Conservation (phyloP, 1,140 invertebrate genomes). For the Drosophila setifemur region DNA sequence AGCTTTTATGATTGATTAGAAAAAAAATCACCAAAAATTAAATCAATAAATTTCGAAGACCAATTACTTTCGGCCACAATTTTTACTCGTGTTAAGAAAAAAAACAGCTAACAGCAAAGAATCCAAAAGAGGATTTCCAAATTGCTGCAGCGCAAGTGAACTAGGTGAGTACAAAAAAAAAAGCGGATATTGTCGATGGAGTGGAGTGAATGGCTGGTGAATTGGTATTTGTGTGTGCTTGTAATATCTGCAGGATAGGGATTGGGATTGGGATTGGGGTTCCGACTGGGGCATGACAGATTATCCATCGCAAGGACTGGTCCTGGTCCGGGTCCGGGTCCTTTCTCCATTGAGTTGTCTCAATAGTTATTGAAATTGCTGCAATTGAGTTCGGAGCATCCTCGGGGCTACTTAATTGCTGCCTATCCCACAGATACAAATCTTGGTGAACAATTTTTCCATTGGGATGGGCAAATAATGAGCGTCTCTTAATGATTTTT, state of each 20-base stretch:
- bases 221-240: not conserved
- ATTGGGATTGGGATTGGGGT: too few relatives aligned
- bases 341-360: slow-evolving; percentile 57
- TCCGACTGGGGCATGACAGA: slow-evolving; percentile 41
- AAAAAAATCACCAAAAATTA: slow-evolving; percentile 10
- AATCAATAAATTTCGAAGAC: not conserved
- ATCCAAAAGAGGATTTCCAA: too few relatives aligned
- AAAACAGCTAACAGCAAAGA: not conserved
- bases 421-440: not conserved
- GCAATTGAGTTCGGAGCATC: slow-evolving; percentile 64
- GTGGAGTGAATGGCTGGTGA: not conserved
- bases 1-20: slow-evolving; percentile 18
- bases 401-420: slow-evolving; percentile 77
- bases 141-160: slow-evolving; percentile 29
- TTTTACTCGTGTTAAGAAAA: not conserved
- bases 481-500: too few relatives aligned
- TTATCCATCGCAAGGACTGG: slow-evolving; percentile 44
- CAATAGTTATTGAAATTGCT: slow-evolving; percentile 74
- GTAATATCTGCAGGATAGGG: slow-evolving; percentile 1
- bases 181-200: slow-evolving; percentile 14
- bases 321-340: too few relatives aligned
- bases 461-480: slow-evolving; percentile 13
- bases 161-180: slow-evolving; percentile 51
- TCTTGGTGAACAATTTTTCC: not conserved
- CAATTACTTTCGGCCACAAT: slow-evolving; percentile 8